These are phyloP conservation scores for Antennarius striatus DNA, from an alignment of 2,113 vertebrate species.

Conservation along the genomic window DNA sequence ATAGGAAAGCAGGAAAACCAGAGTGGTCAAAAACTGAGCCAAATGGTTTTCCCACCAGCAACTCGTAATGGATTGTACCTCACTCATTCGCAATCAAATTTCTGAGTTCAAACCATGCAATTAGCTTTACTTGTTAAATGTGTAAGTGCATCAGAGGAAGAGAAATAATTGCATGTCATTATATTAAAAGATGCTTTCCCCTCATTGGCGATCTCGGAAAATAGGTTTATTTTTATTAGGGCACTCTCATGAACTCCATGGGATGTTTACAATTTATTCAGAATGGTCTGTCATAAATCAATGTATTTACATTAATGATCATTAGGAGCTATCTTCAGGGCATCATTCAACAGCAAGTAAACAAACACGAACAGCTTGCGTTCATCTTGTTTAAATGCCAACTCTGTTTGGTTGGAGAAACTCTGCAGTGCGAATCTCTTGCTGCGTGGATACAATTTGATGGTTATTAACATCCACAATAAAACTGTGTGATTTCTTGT, in stretches of 20 bases:
- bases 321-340: slow-evolving; percentile 6
- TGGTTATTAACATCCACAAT: not conserved
- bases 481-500: not conserved
- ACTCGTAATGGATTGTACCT: slow-evolving; percentile 8
- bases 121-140: not conserved
- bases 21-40: slow-evolving; percentile 27
- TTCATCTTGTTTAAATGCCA: slow-evolving; percentile 40
- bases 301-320: slow-evolving; percentile 35
- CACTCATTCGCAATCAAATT: slow-evolving; percentile 9
- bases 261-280: slow-evolving; percentile 2
- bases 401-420: slow-evolving; percentile 15
- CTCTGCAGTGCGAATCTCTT: not conserved
- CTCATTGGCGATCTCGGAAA: not conserved
- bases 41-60: not conserved
- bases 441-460: slow-evolving; percentile 5
- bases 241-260: not conserved
- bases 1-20: slow-evolving; percentile 13
- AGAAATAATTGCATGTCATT: too few species aligned
- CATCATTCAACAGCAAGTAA: slow-evolving; percentile 32
- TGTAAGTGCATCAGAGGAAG: too few species aligned
- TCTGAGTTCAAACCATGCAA: slow-evolving; percentile 1
- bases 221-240: slow-evolving; percentile 3
- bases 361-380: slow-evolving; percentile 28
- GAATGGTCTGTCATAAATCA: slow-evolving; percentile 33
- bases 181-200: not conserved